Evolutionary conservation across 2,797 vertebrate genomes (phyloP).

Genomic region (Myotis daubentonii): DNA sequence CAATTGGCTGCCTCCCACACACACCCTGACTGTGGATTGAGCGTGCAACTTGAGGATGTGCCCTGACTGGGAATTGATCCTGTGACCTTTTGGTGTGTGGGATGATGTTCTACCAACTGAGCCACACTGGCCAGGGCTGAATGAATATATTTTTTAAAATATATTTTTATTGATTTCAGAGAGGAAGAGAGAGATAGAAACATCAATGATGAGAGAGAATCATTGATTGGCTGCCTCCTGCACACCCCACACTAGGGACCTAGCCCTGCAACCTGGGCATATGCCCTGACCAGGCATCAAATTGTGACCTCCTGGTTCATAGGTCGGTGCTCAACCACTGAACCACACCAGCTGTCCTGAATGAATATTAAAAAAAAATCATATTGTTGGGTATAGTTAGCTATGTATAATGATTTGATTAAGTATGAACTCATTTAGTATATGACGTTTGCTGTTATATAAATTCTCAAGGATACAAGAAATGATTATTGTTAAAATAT

Average conservation of each 20-base stretch:
- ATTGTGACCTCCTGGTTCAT: not conserved
- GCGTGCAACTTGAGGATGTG: not conserved
- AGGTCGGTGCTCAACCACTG: not conserved
- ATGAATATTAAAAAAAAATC: not conserved
- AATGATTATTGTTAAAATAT: slow-evolving; percentile 18
- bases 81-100: not conserved
- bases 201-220: not conserved
- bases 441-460: not conserved
- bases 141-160: not conserved
- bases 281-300: not conserved
- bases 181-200: not conserved
- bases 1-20: not conserved
- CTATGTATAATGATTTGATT: not conserved
- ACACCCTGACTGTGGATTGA: not conserved
- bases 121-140: not conserved
- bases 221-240: not conserved
- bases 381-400: not conserved
- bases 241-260: not conserved
- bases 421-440: slow-evolving; percentile 15
- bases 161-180: not conserved
- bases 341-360: not conserved
- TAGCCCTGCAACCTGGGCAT: not conserved
- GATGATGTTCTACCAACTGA: not conserved
- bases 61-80: not conserved
- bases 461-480: slow-evolving; percentile 5